Evolutionary conservation across 2,888 invertebrate species (phyloP).

Genomic region (Amphimallon solstitiale): DNA sequence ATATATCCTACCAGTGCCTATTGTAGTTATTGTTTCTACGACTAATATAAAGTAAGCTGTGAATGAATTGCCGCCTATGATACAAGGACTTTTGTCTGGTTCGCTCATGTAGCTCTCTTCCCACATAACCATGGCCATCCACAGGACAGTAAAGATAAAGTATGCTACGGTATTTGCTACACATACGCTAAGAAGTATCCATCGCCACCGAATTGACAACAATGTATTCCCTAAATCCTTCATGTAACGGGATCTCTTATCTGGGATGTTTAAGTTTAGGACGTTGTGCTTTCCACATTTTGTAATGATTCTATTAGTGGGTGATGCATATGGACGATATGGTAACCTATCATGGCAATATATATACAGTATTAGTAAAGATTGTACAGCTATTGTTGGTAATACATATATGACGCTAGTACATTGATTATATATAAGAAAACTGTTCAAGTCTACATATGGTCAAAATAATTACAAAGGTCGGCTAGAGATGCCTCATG

Average conservation of each 20-base stretch:
- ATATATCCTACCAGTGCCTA: slow-evolving; percentile 55
- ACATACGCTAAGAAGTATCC: slow-evolving; percentile 66
- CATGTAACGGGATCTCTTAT: slow-evolving; percentile 54
- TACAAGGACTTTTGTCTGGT: slow-evolving; percentile 44
- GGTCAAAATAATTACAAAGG: too few relatives aligned
- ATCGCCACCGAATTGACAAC: slow-evolving; percentile 80
- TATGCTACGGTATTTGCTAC: slow-evolving; percentile 51
- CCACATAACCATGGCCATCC: slow-evolving; percentile 41
- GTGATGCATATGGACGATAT: background rate
- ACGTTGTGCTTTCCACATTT: slow-evolving; percentile 59
- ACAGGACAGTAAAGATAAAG: slow-evolving; percentile 42
- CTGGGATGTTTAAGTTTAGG: slow-evolving; percentile 40
- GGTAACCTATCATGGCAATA: too few relatives aligned
- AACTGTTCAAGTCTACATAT: too few relatives aligned
- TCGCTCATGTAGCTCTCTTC: slow-evolving; percentile 33
- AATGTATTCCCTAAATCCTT: slow-evolving; percentile 71
- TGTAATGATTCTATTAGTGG: slow-evolving; percentile 60
- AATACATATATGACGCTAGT: too few relatives aligned
- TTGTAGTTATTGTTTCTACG: slow-evolving; percentile 57
- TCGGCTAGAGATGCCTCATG: too few relatives aligned
- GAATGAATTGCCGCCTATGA: slow-evolving; percentile 52
- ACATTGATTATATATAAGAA: too few relatives aligned
- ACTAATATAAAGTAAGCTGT: slow-evolving; percentile 55
- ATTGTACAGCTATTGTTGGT: too few relatives aligned
- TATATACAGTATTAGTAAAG: too few relatives aligned